A percentile compares a stretch with the other conserved stretches of the same genome.
Evolutionary conservation across 2,113 vertebrate genomes (phyloP).

Genomic region (Zosterops lateralis): DNA sequence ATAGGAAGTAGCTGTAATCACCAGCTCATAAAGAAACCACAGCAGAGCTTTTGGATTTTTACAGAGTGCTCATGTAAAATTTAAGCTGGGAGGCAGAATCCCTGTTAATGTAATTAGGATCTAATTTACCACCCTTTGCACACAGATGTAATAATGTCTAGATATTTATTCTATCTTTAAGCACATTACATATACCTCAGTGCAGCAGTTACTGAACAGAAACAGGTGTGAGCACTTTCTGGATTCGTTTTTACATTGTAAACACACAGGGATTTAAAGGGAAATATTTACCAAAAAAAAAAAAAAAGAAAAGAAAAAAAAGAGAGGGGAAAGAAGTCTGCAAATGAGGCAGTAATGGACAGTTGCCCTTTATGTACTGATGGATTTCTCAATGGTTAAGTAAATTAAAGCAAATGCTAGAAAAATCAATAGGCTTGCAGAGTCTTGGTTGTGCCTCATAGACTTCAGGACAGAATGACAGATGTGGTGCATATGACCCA

Average conservation of each 20-base stretch:
- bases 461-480: conserved; percentile 88
- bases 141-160: conserved; percentile 90
- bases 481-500: conserved; percentile 88
- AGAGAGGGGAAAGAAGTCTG: conserved; percentile 70
- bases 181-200: conserved; percentile 81
- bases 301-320: background rate
- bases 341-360: conserved; percentile 85
- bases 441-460: conserved; percentile 88
- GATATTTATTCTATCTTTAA: conserved; percentile 84
- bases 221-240: conserved; percentile 92
- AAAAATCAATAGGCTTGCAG: conserved; percentile 87
- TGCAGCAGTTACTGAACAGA: conserved; percentile 85
- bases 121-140: conserved; percentile 92
- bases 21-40: conserved; percentile 94
- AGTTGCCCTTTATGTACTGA: conserved; percentile 88
- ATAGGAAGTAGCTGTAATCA: conserved; percentile 90
- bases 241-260: conserved; percentile 87
- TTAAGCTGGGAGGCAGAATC: conserved; percentile 93
- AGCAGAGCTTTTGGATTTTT: conserved; percentile 85
- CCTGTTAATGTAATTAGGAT: conserved; percentile 96
- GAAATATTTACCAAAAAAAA: conserved; percentile 77
- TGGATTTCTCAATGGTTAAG: conserved; percentile 88
- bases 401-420: conserved; percentile 89
- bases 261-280: conserved; percentile 75
- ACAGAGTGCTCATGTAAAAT: conserved; percentile 86